A percentile compares a stretch with the other conserved stretches of the same genome.
Evolutionary conservation across 2,797 vertebrate genomes (phyloP).

Genomic region (Hybognathus amarus): DNA sequence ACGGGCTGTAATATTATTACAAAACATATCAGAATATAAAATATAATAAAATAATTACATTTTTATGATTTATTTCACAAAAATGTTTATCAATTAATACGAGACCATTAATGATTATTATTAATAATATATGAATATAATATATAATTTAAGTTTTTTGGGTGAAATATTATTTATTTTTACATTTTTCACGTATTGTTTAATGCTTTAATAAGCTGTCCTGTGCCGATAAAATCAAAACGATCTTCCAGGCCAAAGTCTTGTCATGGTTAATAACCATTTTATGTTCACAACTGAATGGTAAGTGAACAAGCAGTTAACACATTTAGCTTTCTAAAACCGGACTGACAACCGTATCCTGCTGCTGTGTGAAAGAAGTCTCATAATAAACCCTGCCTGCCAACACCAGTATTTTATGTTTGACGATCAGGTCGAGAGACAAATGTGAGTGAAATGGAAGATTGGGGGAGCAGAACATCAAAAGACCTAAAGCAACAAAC

Average conservation of each 20-base stretch:
- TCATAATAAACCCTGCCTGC: neutral
- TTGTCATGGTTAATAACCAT: neutral
- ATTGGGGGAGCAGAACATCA: neutral
- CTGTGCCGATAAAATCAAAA: neutral
- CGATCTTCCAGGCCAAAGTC: neutral
- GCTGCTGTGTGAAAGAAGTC: neutral
- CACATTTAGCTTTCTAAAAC: neutral
- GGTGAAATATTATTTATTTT: neutral
- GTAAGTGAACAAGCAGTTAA: neutral
- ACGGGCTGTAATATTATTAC: too few species aligned
- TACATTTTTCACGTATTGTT: neutral
- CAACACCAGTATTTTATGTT: neutral
- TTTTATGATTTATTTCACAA: neutral
- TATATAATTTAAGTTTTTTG: neutral
- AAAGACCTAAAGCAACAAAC: slow-evolving; percentile 47
- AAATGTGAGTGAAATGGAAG: neutral
- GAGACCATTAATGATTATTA: neutral
- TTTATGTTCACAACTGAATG: neutral
- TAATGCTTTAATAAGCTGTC: neutral
- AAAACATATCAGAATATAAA: too few species aligned
- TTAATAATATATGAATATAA: neutral
- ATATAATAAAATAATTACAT: neutral
- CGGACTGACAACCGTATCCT: neutral
- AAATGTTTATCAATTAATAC: neutral
- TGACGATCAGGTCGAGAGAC: neutral